Base-by-base conservation (phyloP, 92 coral and sea anemone genomes). In the Diadumene lineata region DNA sequence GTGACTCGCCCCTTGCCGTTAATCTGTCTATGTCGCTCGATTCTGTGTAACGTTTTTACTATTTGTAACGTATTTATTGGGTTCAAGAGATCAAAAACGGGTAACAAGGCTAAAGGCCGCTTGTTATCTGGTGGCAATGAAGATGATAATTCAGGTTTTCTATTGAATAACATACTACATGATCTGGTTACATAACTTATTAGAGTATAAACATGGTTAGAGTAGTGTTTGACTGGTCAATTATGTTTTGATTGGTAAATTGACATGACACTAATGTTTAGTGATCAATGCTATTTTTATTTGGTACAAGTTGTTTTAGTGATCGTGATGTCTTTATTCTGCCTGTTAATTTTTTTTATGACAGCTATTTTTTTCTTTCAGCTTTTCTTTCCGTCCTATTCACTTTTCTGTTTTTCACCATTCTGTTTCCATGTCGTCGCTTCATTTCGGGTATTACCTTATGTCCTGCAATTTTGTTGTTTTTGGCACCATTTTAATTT, bases 61-160 rank as follows among this genome's bases (percentile, higher is more conserved):
- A n/a, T n/a, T 58, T n/a, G 7, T 18, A 26, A 11, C 26, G 11
- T 16, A 1, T 62, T 15, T 62, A 13, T 28, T 50, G 22, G 55
- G 67, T 72, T 72, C 77, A 72, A 72, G 57, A 72, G 77, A 72
- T 72, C 77, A 72, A 56, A 33, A 66, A 72, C 46, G 77, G 77
- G 77, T 72, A 8, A 0, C 16, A 23, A 13, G 77, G 63, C 51
- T 56, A 72, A 38, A 72, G 77, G 77, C 44, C 77, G 32, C 66
- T 56, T 32, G 66, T 72, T 11, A 28, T 21, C 77, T 72, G 77
- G 77, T 72, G 66, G 56, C 22, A 16, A 22, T 56, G 11, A 7
- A 21, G 31, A 27, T 6, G 68, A 4, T 22, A 3, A 28, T 19
- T 62, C 68, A 8, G 68, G 68, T 28, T 62, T 62, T 62, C 68